phyloP scores from a whole-genome alignment of 53 echinoderm and acorn worm genomes.

The Holothuria scabra region DNA sequence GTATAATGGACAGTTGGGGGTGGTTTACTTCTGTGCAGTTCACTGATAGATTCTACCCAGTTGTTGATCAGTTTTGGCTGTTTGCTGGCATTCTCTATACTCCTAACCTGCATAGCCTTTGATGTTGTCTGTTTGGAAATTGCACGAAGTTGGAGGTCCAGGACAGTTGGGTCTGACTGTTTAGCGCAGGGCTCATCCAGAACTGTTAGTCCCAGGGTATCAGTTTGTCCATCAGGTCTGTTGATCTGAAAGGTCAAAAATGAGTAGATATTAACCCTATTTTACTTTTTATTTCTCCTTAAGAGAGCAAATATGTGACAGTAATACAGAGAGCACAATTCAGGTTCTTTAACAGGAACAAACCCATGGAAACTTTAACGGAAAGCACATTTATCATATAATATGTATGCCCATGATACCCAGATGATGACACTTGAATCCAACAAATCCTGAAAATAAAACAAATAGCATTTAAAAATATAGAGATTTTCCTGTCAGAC shows the following conservation, averaged over 20 bases:
- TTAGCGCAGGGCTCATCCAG: slow-evolving; percentile 97
- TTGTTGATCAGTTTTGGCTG: slow-evolving; percentile 85
- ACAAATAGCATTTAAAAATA: too few species aligned
- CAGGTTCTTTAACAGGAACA: too few species aligned
- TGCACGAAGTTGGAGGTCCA: slow-evolving; percentile 92
- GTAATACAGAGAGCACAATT: too few species aligned
- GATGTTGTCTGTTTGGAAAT: slow-evolving; percentile 98
- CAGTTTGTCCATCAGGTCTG: slow-evolving; percentile 82
- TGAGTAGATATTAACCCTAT: too few species aligned
- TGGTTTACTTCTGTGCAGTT: slow-evolving; percentile 92
- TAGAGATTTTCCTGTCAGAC: too few species aligned
- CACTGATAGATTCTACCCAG: slow-evolving; percentile 96
- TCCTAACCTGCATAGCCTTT: slow-evolving; percentile 90
- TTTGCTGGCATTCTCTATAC: slow-evolving; percentile 96
- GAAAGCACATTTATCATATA: too few species aligned
- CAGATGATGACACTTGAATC: too few species aligned
- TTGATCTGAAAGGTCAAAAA: slow-evolving; percentile 62
- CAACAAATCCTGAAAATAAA: too few species aligned
- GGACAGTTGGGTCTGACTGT: slow-evolving; percentile 97
- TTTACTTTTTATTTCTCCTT: too few species aligned
- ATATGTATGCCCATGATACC: too few species aligned
- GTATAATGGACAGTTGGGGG: slow-evolving; percentile 99
- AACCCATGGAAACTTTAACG: too few species aligned
- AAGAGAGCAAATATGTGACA: too few species aligned
- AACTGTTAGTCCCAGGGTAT: slow-evolving; percentile 86